Conservation (phyloP, 2,888 invertebrate genomes). For the Trichacis sp. region DNA sequence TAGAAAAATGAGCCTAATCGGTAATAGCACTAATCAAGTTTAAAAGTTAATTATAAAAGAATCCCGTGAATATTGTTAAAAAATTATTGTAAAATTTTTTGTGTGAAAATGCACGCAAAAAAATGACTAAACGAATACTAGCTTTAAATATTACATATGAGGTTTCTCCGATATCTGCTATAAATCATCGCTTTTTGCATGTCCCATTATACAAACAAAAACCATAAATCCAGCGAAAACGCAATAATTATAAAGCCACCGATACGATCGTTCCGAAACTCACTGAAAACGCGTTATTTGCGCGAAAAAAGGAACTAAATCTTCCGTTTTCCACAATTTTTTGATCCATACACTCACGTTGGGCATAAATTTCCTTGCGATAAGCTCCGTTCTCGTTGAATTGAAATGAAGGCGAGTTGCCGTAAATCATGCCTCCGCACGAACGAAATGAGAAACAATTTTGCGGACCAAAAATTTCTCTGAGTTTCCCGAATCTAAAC, state of each 20-base stretch:
- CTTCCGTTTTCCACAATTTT: neutral
- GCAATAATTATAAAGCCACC: neutral
- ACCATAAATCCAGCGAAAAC: too few species aligned
- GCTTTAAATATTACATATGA: too few species aligned
- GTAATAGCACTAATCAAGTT: too few species aligned
- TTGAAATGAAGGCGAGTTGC: constrained; percentile 2
- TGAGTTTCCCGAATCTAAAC: neutral
- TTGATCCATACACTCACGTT: neutral
- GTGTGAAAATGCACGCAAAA: too few species aligned
- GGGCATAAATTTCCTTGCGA: neutral
- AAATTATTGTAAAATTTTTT: too few species aligned
- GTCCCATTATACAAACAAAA: too few species aligned
- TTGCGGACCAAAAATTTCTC: constrained; percentile 2
- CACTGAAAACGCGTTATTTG: neutral
- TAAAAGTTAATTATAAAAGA: too few species aligned
- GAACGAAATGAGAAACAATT: constrained; percentile 5
- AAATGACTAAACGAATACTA: too few species aligned
- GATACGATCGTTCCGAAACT: constrained; percentile 11
- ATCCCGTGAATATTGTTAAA: too few species aligned
- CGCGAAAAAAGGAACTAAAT: neutral
- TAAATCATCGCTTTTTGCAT: too few species aligned
- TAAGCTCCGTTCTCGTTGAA: neutral
- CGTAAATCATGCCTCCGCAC: neutral
- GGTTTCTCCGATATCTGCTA: too few species aligned
- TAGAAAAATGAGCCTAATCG: too few species aligned